Evolutionary conservation across 2,888 invertebrate species (phyloP), one percentile per base, ranked within the genome.

Genomic region (Tetragonula carbonaria): DNA sequence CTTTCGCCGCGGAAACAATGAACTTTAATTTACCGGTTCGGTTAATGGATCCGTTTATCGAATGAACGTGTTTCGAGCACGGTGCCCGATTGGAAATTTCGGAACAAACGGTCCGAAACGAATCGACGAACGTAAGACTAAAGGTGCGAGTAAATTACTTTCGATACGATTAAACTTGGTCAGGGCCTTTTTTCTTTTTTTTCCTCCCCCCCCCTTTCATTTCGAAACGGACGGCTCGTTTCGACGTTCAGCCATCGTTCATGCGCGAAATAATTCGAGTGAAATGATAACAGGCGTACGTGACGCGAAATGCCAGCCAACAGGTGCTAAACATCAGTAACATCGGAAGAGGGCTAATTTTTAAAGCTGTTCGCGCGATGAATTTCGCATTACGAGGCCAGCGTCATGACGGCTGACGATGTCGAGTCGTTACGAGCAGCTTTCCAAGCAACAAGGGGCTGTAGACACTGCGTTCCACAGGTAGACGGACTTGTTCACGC

Each of bases 401-500:
- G 33, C 70, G 74, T 81, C 81, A 74, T 73, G 85, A 53, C 62
- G 62, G 55, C 53, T 78, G 79, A 75, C 75, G 74, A 85, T 45
- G 80, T 76, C 51, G 70, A 62, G 76, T 65, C 74, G 80, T 85
- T 76, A 74, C 74, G 71, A 77, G 73, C 74, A 50, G 63, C 72
- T 75, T 67, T 84, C 57, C 57, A 78, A 33, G 59, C 74, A 84
- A 50, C 72, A 84, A 78, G 70, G 53, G 16, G 55, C 51, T 66
- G 62, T 71, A 66, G 80, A 80, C 70, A 75, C 23, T 50, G 33
- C 76, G 53, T 76, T 82, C 74, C 66, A 81, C 83, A 83, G 84
- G 84, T 84, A 74, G 68, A 78, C 63, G 45, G 77, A 83, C 53
- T 72, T 76, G 82, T 83, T 83, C 57, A 74, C 83, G 73, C 72